Evolutionary conservation across 1,140 invertebrate genomes (phyloP), one percentile per base, ranked within the genome.

Genomic region (Cyclina sinensis): DNA sequence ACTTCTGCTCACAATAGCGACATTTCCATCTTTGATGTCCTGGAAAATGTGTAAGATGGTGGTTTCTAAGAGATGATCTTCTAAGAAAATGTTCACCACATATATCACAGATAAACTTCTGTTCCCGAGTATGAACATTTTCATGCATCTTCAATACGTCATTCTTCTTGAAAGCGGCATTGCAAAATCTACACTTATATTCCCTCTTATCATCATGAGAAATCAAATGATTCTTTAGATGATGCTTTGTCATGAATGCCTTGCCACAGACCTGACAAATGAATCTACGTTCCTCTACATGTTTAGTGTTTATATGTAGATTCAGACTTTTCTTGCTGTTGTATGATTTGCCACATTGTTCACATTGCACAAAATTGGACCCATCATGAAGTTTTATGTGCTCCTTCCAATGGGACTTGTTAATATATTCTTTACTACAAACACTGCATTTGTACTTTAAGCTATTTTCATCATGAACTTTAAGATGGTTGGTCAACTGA

Each of bases 211-310:
- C 73, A 51, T 76, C 43, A n/a, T 76, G 73, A 1, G 73, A 39
- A 51, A 76, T 76, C 7, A 76, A 35, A 48, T 76, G 73, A 51
- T 76, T 76, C n/a, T 76, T 76, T 16, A 76, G 46, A 76, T 76
- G 73, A 51, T 76, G 73, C 24, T 76, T 76, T 12, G 39, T 48
- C 73, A 76, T 43, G n/a, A 76, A 76, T 27, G 73, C 73, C 16
- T 76, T 76, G 3, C 43, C 73, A 76, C 73, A 76, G 5, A 76
- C 21, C 24, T 76, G 73, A 21, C 73, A 76, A 24, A 76, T 48
- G 30, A 76, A 76, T 11, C 24, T 76, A 9, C 46, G 16, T 21
- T 76, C 73, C 27, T 51, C 21, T 24, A 51, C 18, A 76, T 76
- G 73, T 51, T 5, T 51, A 43, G 73, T 48, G 9, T 9, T 76